A percentile compares a stretch with the other conserved stretches of the same genome.
Evolutionary conservation across 2,797 vertebrate species (phyloP).

Genomic region (Fistularia commersonii): DNA sequence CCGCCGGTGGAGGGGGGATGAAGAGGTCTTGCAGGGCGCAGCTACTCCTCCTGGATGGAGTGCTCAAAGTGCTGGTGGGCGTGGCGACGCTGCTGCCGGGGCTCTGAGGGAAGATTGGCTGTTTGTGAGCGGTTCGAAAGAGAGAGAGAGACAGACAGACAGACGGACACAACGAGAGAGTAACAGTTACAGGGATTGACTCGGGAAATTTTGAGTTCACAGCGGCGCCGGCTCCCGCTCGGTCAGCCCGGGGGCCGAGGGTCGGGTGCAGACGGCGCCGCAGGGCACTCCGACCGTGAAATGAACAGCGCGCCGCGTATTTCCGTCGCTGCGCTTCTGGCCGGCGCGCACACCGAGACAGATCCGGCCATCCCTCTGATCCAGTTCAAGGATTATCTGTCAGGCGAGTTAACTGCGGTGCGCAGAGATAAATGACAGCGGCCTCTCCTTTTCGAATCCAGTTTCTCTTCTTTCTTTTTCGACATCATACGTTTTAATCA

Average conservation of each 20-base stretch:
- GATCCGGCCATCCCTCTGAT: constrained; percentile 23
- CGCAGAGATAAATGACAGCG: no score
- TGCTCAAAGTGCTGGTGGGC: constrained; percentile 94
- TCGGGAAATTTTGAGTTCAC: constrained; percentile 46
- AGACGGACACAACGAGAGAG: constrained; percentile 27
- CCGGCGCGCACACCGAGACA: constrained; percentile 23
- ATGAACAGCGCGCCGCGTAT: constrained; percentile 41
- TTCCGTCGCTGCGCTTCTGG: constrained; percentile 41
- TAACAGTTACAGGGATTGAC: constrained; percentile 54
- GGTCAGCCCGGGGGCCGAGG: constrained; percentile 29
- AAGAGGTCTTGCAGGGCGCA: constrained; percentile 96
- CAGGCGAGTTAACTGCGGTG: no score
- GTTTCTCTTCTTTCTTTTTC: no score
- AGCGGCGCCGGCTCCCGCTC: constrained; percentile 22
- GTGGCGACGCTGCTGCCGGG: constrained; percentile 96
- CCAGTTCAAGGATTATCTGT: constrained; percentile 21
- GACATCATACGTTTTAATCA: no score
- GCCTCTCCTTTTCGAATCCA: no score
- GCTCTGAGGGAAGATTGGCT: constrained; percentile 97
- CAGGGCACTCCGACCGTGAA: constrained; percentile 44
- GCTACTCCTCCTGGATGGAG: constrained; percentile 93
- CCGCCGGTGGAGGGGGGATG: constrained; percentile 94
- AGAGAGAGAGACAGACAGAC: constrained; percentile 17
- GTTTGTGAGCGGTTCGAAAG: constrained; percentile 37
- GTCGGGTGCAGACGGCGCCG: constrained; percentile 19